Evolutionary conservation across 2,888 invertebrate species (phyloP), one percentile per base, ranked within the genome.

Genomic region (Xestia rhomboidea): DNA sequence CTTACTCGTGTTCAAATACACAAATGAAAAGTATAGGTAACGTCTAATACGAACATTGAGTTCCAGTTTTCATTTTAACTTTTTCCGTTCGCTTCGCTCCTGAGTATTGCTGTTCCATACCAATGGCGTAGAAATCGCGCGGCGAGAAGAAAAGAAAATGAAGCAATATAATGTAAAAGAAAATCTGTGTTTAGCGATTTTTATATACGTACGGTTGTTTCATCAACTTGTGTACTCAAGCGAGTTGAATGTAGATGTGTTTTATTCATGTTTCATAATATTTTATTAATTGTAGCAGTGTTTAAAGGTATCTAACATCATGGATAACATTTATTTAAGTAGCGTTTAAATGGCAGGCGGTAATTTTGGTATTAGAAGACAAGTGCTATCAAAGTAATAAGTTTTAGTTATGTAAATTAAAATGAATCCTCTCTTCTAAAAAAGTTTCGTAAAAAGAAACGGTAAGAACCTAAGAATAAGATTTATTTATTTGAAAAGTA

Each of bases 61-160:
- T 73, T 73, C 67, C 62, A 79, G 69, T 81, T 81, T 81, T 79
- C 71, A 77, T 86, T 83, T 86, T 60, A 83, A 83, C 73, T 77
- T 81, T 86, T 79, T 78, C 85, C 73, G 69, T 81, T 76, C 74
- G 64, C 57, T 77, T 68, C 73, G 68, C 71, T 87, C 70, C 81
- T 84, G 81, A 82, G 88, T 82, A 76, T 85, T 82, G 66, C 68
- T 69, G 78, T 85, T 85, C 73, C 71, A 76, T 84, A 57, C 84
- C 73, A 85, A 68, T 85, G 66, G 38, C 76, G 62, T 60, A 46
- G 83, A 79, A 85, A 82, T 73, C 72, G 46, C 49, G 57, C 54
- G 77, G 66, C 70, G 82, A 62, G 70, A 75, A 49, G 49, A 49
- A 49, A 49, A 63, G 79, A 87, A 79, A 79, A 84, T 84, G 71